These are phyloP conservation scores for Scolopax bukidnonensis DNA, from an alignment of 2,797 vertebrate species.

Conservation along the genomic window DNA sequence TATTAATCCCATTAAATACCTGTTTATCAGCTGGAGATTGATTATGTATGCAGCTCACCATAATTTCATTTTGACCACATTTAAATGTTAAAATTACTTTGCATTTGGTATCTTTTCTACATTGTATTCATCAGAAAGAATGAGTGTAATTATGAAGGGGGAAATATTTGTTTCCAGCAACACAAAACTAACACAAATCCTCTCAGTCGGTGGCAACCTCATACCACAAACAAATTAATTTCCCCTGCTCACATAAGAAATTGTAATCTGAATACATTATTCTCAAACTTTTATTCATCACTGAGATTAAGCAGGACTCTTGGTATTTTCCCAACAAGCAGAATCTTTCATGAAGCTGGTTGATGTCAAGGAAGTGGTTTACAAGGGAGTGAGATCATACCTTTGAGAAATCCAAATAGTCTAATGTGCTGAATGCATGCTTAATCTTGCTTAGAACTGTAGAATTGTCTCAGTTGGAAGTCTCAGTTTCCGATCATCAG, in stretches of 20 bases:
- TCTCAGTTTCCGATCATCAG: background rate
- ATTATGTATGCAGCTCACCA: background rate
- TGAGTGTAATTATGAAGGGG: background rate
- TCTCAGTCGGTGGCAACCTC: background rate
- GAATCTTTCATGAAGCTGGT: background rate
- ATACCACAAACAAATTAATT: background rate
- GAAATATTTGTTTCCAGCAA: background rate
- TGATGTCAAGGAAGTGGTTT: background rate
- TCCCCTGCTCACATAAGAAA: background rate
- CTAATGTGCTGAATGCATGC: rapidly evolving
- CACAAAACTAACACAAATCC: background rate
- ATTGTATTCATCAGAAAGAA: background rate
- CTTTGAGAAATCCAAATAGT: background rate
- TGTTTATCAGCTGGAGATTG: background rate
- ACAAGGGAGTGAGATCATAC: rapidly evolving
- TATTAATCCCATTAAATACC: background rate
- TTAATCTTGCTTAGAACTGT: background rate
- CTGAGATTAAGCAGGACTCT: background rate
- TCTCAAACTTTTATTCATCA: background rate
- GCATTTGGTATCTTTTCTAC: background rate
- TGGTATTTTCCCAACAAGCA: background rate
- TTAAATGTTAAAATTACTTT: background rate
- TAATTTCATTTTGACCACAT: background rate
- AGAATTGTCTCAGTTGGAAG: background rate
- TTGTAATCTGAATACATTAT: background rate